These are phyloP conservation scores for Tridacna gigas DNA, from an alignment of 2,888 invertebrate genomes.

Conservation along the genomic window DNA sequence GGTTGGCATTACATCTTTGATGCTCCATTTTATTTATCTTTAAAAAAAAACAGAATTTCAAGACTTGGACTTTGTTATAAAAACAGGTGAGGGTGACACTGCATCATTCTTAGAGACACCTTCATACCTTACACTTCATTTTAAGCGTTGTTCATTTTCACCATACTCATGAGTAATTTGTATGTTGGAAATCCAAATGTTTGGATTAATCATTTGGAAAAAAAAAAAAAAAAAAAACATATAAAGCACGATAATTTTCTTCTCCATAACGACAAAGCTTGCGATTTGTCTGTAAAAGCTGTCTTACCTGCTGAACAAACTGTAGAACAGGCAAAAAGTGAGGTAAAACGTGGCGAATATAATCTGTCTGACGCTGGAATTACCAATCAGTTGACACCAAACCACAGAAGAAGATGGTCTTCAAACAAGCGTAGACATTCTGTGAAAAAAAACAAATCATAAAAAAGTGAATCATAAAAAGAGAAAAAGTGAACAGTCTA, in stretches of 20 bases:
- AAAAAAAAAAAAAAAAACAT: conserved; percentile 1
- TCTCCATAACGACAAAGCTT: background rate
- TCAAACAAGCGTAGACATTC: too few relatives aligned
- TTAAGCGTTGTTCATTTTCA: conserved; percentile 57
- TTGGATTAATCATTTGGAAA: conserved; percentile 33
- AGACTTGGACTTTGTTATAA: conserved; percentile 52
- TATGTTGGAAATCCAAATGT: conserved; percentile 22
- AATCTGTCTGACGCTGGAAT: background rate
- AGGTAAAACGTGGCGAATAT: conserved; percentile 48
- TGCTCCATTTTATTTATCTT: conserved; percentile 50
- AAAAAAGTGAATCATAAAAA: too few relatives aligned
- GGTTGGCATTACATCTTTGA: conserved; percentile 47
- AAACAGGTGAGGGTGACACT: conserved; percentile 35
- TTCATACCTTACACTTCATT: conserved; percentile 51
- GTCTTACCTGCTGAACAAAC: conserved; percentile 48
- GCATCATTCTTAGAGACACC: conserved; percentile 56
- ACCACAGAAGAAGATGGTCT: too few relatives aligned
- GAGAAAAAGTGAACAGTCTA: too few relatives aligned
- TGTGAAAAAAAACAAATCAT: too few relatives aligned
- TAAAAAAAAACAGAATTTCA: conserved; percentile 45
- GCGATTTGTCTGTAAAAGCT: conserved; percentile 15
- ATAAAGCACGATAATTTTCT: conserved; percentile 3
- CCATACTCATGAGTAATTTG: conserved; percentile 22
- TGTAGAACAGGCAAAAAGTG: conserved; percentile 44
- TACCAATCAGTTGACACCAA: too few relatives aligned